Percentiles rank a stretch among this genome's conserved stretches.
Evolutionary conservation across 2,113 vertebrate genomes (phyloP).

Genomic region (Carollia perspicillata): DNA sequence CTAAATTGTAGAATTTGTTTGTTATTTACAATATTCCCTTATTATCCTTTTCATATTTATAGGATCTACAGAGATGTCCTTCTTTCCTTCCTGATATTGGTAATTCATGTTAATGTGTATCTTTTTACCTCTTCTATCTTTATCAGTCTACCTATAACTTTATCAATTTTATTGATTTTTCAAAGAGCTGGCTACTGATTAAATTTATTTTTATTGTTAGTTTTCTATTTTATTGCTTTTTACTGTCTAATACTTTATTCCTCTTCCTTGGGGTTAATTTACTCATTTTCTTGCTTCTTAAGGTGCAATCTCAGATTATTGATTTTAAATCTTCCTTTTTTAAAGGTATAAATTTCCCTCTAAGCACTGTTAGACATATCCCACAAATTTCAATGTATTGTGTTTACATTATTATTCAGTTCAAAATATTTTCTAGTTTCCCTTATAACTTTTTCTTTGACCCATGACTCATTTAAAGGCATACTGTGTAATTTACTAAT

Average conservation of each 20-base stretch:
- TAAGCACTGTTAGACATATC: background rate
- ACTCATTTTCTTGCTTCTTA: constrained; percentile 10
- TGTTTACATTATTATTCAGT: constrained; percentile 35
- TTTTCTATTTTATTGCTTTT: constrained; percentile 31
- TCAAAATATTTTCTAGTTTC: constrained; percentile 38
- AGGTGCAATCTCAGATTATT: background rate
- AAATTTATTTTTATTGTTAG: background rate
- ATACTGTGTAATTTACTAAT: background rate
- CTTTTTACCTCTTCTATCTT: background rate
- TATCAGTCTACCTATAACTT: background rate
- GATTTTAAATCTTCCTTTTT: constrained; percentile 16
- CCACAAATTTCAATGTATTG: background rate
- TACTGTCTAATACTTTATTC: background rate
- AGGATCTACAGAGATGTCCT: background rate
- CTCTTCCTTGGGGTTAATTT: constrained; percentile 33
- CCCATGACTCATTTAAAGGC: constrained; percentile 18
- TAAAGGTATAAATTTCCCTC: constrained; percentile 19
- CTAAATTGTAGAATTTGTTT: constrained; percentile 19
- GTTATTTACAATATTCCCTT: constrained; percentile 3
- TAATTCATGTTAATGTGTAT: background rate
- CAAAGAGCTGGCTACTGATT: background rate
- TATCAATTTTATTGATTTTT: constrained; percentile 28
- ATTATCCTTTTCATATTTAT: background rate
- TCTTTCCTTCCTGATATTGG: background rate
- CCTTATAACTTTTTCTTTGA: constrained; percentile 17